Base-by-base conservation (phyloP, 1,140 invertebrate species). In the Heliconius hermathena region DNA sequence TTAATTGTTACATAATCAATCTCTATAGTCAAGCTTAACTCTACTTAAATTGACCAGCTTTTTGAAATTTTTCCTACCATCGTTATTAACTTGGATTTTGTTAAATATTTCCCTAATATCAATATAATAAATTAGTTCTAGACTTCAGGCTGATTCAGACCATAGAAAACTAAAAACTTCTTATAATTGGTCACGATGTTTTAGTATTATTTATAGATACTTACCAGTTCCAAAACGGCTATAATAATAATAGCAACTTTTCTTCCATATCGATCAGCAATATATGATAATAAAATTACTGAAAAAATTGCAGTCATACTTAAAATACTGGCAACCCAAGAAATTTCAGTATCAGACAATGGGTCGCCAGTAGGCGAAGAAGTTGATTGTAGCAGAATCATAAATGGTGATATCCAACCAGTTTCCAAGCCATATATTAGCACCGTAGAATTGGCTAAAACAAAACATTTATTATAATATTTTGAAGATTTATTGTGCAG, bases 391-490 rank as follows among this genome's bases (percentile, higher is more conserved):
- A 96, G 79, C n/a, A 88, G 74, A 2, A 94, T 93, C 6, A 94
- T 88, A 66, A 93, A 88, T 3, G 95, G 95, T 0, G 96, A 95
- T 5, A 94, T 84, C 95, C 95, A 96, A 8, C 95, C 95, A 4
- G 94, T 79, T 57, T 95, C 90, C 13, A 92, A 87, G 0, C 96
- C 96, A 74, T 95, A 95, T 0, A 87, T 82, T 3, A 96, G 73
- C 0, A 88, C 54, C 5, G 94, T 86, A 0, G 95, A 52, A 80
- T 96, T 96, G 13, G 91, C 96, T 96, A 87, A 5, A 81, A 83
- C 20, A n/a, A 18, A 13, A 29, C 9, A 29, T 33, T 22, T 22
- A 22, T 57, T 57, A 20, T 57, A 22, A 3, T 57, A 57, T 57
- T 57, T 57, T 57, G 16, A 18, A 52, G 33, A 33, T 33, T 33